phyloP scores from a whole-genome alignment of 2,888 invertebrate species.

The Zhuqinia jingwanae region DNA sequence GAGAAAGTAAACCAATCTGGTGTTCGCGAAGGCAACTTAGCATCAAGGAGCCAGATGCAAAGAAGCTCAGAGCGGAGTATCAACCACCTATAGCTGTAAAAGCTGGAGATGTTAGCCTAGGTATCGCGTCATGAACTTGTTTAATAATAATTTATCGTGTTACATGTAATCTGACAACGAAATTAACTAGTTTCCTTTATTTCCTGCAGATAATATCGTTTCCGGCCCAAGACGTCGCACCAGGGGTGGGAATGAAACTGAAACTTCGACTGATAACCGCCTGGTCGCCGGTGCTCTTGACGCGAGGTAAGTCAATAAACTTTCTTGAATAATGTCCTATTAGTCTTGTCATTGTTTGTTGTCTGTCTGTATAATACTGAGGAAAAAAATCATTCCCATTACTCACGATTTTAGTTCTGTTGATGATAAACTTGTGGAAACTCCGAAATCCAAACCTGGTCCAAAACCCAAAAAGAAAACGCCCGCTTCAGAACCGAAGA shows the following conservation, averaged over 20 bases:
- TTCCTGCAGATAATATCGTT: conserved; percentile 76
- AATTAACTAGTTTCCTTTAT: too few species aligned
- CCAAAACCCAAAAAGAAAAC: conserved; percentile 45
- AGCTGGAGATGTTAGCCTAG: conserved; percentile 77
- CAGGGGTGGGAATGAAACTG: conserved; percentile 55
- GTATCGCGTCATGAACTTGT: too few species aligned
- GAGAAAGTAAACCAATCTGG: conserved; percentile 56
- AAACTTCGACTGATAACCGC: conserved; percentile 33
- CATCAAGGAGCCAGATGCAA: conserved; percentile 77
- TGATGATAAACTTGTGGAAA: conserved; percentile 1
- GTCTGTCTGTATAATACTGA: too few species aligned
- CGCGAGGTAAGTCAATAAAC: conserved; percentile 18
- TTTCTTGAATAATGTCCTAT: neutral
- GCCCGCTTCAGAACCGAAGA: conserved; percentile 49
- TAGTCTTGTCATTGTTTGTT: too few species aligned
- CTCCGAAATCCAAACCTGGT: conserved; percentile 38
- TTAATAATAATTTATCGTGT: too few species aligned
- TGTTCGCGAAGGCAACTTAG: conserved; percentile 76
- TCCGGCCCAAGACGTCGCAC: conserved; percentile 72
- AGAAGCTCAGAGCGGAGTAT: conserved; percentile 72
- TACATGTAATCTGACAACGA: too few species aligned
- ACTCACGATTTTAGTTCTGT: conserved; percentile 13
- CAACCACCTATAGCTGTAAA: conserved; percentile 56
- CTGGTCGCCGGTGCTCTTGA: conserved; percentile 75
- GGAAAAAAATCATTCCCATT: too few species aligned